A percentile compares a stretch with the other conserved stretches of the same genome.
phyloP scores from a whole-genome alignment of 2,888 invertebrate genomes.

The Parnassius apollo region DNA sequence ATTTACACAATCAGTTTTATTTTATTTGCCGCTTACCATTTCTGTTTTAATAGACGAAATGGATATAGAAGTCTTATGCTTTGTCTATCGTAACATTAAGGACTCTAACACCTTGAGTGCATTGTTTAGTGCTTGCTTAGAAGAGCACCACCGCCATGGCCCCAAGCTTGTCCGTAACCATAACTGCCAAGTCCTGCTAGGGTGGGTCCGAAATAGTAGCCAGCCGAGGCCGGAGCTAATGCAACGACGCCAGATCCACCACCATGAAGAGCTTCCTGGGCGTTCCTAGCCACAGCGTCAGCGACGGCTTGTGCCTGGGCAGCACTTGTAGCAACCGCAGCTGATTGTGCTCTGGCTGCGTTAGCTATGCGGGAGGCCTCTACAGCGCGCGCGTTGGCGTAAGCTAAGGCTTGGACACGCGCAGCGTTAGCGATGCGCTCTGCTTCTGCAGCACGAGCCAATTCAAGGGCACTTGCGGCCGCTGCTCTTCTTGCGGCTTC shows the following conservation, averaged over 20 bases:
- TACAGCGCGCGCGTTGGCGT: slow-evolving; percentile 67
- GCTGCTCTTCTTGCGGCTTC: slow-evolving; percentile 70
- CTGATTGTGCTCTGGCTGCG: slow-evolving; percentile 56
- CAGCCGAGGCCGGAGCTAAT: slow-evolving; percentile 29
- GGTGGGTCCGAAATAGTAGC: not conserved
- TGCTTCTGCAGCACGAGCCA: slow-evolving; percentile 57
- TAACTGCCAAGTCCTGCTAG: slow-evolving; percentile 24
- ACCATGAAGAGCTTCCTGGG: slow-evolving; percentile 60
- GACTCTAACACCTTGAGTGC: slow-evolving; percentile 29
- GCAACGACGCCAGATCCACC: slow-evolving; percentile 38
- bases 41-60: slow-evolving; percentile 58
- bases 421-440: slow-evolving; percentile 69
- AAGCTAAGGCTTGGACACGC: slow-evolving; percentile 67
- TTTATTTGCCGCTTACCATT: slow-evolving; percentile 69
- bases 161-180: slow-evolving; percentile 30
- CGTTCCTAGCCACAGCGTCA: slow-evolving; percentile 60
- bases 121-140: slow-evolving; percentile 35
- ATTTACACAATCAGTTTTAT: slow-evolving; percentile 52
- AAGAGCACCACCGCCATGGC: slow-evolving; percentile 32
- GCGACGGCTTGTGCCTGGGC: slow-evolving; percentile 66
- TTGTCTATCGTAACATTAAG: slow-evolving; percentile 34
- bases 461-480: slow-evolving; percentile 52
- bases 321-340: slow-evolving; percentile 57
- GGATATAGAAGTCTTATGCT: slow-evolving; percentile 63
- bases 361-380: slow-evolving; percentile 73